phyloP scores from a whole-genome alignment of 2,888 invertebrate species.

The Acrobasis consociella region DNA sequence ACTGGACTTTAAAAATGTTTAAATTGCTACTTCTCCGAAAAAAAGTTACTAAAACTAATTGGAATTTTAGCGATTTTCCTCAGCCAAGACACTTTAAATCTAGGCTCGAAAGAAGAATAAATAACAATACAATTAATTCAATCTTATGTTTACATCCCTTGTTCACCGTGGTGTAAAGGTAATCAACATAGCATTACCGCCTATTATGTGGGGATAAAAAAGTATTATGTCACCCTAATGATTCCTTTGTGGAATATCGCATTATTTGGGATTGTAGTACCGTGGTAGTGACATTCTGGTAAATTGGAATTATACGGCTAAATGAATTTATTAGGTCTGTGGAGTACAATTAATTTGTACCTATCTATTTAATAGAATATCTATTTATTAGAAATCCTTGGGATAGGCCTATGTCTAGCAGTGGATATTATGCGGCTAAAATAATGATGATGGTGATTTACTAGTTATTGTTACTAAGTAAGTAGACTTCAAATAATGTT shows the following conservation, averaged over 20 bases:
- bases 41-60: too few species aligned
- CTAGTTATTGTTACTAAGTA: too few species aligned
- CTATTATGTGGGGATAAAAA: constrained; percentile 57
- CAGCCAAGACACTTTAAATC: too few species aligned
- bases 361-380: too few species aligned
- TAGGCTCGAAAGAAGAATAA: background rate
- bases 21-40: too few species aligned
- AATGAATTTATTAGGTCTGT: background rate
- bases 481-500: too few species aligned
- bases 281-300: constrained; percentile 13
- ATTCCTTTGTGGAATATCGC: constrained; percentile 49
- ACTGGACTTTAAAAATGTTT: too few species aligned
- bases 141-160: constrained; percentile 27
- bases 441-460: too few species aligned
- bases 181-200: constrained; percentile 47
- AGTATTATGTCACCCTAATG: constrained; percentile 55
- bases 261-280: constrained; percentile 50
- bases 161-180: constrained; percentile 37
- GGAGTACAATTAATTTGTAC: background rate
- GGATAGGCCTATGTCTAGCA: too few species aligned
- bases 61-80: too few species aligned
- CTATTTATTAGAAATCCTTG: too few species aligned
- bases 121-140: background rate
- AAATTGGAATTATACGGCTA: constrained; percentile 15
- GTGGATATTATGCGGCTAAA: too few species aligned